Conservation (phyloP, 2,113 vertebrate species). For the Probosciger aterrimus region DNA sequence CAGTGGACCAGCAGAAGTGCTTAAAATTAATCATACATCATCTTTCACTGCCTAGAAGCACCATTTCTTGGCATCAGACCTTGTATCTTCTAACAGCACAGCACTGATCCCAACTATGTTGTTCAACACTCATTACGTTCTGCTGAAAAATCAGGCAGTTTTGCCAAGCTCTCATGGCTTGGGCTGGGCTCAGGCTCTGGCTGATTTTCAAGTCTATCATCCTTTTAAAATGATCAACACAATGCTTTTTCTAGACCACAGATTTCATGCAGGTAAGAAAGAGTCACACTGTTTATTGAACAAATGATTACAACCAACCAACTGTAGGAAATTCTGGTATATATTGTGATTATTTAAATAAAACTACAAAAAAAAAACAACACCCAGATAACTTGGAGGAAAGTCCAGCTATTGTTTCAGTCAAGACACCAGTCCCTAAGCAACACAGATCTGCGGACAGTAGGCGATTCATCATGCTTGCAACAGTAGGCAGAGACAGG, state of each 20-base stretch:
- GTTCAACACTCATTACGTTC: not conserved
- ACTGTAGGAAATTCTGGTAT: not conserved
- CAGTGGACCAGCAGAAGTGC: not conserved
- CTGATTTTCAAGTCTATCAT: not conserved
- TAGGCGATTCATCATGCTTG: not conserved
- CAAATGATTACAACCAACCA: not conserved
- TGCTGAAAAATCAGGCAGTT: not conserved
- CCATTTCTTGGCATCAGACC: not conserved
- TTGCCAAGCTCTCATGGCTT: not conserved
- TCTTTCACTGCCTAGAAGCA: not conserved
- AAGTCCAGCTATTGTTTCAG: not conserved
- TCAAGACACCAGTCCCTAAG: not conserved
- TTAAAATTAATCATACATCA: not conserved
- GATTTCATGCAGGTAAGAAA: not conserved
- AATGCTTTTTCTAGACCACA: not conserved
- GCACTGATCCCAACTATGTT: not conserved
- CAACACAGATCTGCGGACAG: not conserved
- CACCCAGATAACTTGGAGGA: not conserved
- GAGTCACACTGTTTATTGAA: accelerated
- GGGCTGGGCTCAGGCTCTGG: not conserved
- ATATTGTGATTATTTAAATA: not conserved
- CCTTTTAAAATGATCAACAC: not conserved
- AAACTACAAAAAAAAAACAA: not conserved
- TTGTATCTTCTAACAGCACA: not conserved
- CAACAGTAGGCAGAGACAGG: not conserved